A percentile compares a stretch with the other conserved stretches of the same genome.
Evolutionary conservation across 2,888 invertebrate genomes (phyloP).

Genomic region (Crematogaster levior): DNA sequence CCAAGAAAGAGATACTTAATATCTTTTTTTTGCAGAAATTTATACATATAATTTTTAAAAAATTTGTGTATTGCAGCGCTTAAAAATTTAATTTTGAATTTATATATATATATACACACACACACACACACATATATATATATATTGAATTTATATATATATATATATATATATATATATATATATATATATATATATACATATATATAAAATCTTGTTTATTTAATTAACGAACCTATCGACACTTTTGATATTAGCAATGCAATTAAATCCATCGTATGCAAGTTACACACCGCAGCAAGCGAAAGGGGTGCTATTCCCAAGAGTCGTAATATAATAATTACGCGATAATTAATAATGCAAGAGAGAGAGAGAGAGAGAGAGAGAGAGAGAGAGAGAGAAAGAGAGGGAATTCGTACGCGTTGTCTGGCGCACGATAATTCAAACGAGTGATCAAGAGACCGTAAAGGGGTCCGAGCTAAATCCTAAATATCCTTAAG

Average conservation of each 20-base stretch:
- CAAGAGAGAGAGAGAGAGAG: neutral
- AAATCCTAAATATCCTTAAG: conserved; percentile 42
- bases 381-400: neutral
- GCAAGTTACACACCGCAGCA: neutral
- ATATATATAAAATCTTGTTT: too few species aligned
- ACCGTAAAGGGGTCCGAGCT: neutral
- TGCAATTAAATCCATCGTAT: neutral
- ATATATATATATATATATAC: too few species aligned
- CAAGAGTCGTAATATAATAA: neutral
- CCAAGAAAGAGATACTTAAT: neutral
- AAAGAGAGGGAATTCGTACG: neutral
- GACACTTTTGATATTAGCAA: neutral
- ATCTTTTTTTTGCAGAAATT: neutral
- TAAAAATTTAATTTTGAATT: too few species aligned
- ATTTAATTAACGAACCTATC: neutral
- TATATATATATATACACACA: too few species aligned
- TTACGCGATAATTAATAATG: neutral
- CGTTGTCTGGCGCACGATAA: neutral
- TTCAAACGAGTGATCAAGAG: conserved; percentile 17
- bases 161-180: too few species aligned
- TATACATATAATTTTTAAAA: neutral
- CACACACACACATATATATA: too few species aligned
- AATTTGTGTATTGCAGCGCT: neutral
- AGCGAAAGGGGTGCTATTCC: conserved; percentile 18
- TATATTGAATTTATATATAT: too few species aligned